Base-by-base conservation (phyloP, 2,797 vertebrate genomes). In the Chrosomus eos region DNA sequence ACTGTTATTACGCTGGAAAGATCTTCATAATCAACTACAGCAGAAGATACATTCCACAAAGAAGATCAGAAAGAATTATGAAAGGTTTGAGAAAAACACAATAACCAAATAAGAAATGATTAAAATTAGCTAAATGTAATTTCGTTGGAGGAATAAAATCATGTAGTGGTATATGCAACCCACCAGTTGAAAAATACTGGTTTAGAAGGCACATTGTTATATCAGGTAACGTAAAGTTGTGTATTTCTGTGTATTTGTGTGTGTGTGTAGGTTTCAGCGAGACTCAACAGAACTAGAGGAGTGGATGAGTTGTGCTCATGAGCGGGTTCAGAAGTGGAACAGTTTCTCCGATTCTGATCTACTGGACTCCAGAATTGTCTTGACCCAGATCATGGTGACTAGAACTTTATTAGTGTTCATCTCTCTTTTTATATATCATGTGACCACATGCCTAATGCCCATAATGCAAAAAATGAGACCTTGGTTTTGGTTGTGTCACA, bases 1-100 rank as follows among this genome's bases (percentile, higher is more conserved):
- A 89, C 88, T 97, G 87, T 96, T 97, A 92, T 94, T 95, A 58
- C 95, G 95, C 45, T 98, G 98, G 97, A 85, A 91, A 75, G 90
- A 92, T 8, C 87, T 96, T 88, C 93, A 90, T 88, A 94, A 93
- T 90, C 95, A 89, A 79, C 91, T 93, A 6, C 95, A 95, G 88
- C 94, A 94, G 9, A 96, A 98, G 62, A 90, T 95, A 1, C 94
- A 93, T 4, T 92, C 91, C 83, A 94, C 96, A 83, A 93, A 94
- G 9, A 92, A 94, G 0, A 90, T 97, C 28, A 92, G 92, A 90
- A 94, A 91, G 85, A 91, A 92, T 77, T 89, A 95, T 88, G 73
- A 85, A 86, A 95, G 95, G 95, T 97, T 91, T 93, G 95, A 93
- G 3, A 74, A 48, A 78, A 45, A 18, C 74, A 40, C 60, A n/a